Percentiles rank a stretch among this genome's conserved stretches.
These are phyloP conservation scores for Junco hyemalis DNA, from an alignment of 2,113 vertebrate genomes.

Conservation along the genomic window DNA sequence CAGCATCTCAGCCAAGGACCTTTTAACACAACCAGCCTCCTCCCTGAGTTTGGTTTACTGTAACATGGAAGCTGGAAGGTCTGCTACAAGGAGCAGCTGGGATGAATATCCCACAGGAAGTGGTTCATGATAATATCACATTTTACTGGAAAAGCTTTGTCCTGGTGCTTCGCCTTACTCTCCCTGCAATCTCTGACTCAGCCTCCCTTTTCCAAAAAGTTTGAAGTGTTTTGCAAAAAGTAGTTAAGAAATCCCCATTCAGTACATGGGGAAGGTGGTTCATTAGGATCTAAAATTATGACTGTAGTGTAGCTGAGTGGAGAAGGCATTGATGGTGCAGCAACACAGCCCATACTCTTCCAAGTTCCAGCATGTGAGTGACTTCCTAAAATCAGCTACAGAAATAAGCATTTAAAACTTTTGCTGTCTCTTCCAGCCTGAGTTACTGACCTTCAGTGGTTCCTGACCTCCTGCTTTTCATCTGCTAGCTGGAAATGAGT, in stretches of 20 bases:
- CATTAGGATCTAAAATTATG: background rate
- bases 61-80: background rate
- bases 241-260: background rate
- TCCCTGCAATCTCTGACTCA: background rate
- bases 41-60: background rate
- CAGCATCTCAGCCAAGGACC: background rate
- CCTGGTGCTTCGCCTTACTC: background rate
- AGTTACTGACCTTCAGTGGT: background rate
- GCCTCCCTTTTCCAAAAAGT: background rate
- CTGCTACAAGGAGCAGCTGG: background rate
- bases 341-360: background rate
- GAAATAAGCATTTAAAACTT: background rate
- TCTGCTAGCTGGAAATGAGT: background rate
- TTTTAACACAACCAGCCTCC: background rate
- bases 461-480: background rate
- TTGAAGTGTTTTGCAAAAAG: background rate
- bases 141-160: background rate
- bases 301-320: fast-evolving
- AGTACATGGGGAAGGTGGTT: background rate
- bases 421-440: background rate
- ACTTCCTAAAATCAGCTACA: background rate
- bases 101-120: background rate
- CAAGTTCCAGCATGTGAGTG: background rate
- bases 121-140: background rate
- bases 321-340: background rate